Percentiles rank a stretch among this genome's conserved stretches.
These are phyloP conservation scores for Seriola quinqueradiata DNA, from an alignment of 2,113 vertebrate species.

Conservation along the genomic window DNA sequence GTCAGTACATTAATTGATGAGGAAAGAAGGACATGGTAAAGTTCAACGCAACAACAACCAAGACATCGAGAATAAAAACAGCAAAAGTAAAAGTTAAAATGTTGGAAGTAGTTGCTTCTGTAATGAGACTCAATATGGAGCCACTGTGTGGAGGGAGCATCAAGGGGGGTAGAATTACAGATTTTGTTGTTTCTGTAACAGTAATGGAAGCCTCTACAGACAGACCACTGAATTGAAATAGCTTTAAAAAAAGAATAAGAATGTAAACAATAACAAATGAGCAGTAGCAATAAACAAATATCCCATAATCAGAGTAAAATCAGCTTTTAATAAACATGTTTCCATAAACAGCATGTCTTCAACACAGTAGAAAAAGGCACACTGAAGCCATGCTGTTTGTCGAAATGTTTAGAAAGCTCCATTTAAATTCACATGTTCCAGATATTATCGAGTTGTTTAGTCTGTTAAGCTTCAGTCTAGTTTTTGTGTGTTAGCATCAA, in stretches of 20 bases:
- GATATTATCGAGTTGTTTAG: neutral
- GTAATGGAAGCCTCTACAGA: neutral
- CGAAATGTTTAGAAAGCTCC: slow-evolving; percentile 10
- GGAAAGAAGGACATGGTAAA: neutral
- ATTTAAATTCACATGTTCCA: neutral
- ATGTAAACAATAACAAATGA: neutral
- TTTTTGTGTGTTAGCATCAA: neutral
- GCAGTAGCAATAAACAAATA: neutral
- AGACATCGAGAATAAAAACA: neutral
- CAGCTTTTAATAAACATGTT: slow-evolving; percentile 7
- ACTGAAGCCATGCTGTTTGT: neutral
- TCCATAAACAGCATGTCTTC: neutral
- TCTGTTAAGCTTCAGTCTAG: neutral
- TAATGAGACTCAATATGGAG: slow-evolving; percentile 25
- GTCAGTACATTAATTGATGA: neutral
- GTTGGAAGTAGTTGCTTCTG: slow-evolving; percentile 5
- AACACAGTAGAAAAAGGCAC: neutral
- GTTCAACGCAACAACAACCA: neutral
- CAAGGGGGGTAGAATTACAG: neutral
- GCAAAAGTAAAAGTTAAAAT: neutral
- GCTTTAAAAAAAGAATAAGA: neutral
- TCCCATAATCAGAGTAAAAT: neutral
- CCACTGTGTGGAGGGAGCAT: neutral
- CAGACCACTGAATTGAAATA: neutral
- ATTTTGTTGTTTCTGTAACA: slow-evolving; percentile 9